Evolutionary conservation across 2,888 invertebrate genomes (phyloP).

Genomic region (Nomada hirtipes): DNA sequence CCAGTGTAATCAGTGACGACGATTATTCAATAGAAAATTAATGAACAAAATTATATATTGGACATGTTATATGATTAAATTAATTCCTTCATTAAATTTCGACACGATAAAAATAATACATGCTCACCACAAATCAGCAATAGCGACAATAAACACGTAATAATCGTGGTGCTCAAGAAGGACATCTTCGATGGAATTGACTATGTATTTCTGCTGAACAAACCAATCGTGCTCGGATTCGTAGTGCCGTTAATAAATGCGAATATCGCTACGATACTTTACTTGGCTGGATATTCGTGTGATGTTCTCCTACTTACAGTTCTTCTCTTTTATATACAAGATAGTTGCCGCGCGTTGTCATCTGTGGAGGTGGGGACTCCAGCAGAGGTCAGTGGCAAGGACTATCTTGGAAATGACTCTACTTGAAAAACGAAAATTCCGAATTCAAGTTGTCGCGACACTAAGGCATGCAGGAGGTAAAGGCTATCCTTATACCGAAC

Average conservation of each 20-base stretch:
- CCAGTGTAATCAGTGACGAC: no score
- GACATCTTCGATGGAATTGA: conserved; percentile 14
- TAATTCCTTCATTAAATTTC: background rate
- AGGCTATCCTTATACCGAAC: background rate
- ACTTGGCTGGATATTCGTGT: conserved; percentile 20
- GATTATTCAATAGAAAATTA: background rate
- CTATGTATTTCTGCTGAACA: background rate
- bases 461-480: background rate
- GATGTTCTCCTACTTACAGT: background rate
- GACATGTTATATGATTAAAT: background rate
- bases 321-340: conserved; percentile 52
- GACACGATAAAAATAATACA: background rate
- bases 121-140: conserved; percentile 41
- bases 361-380: conserved; percentile 38
- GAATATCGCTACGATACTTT: conserved; percentile 21
- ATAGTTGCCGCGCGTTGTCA: conserved; percentile 28
- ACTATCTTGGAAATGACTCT: conserved; percentile 27
- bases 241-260: background rate
- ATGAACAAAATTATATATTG: background rate
- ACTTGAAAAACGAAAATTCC: conserved; percentile 25
- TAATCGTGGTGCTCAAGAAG: background rate
- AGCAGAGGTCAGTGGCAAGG: conserved; percentile 56
- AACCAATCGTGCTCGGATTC: background rate
- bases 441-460: conserved; percentile 20
- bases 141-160: conserved; percentile 15